Evolutionary conservation across 1,140 invertebrate genomes (phyloP), one percentile per base, ranked within the genome.

Genomic region (Dreissena rostriformis): DNA sequence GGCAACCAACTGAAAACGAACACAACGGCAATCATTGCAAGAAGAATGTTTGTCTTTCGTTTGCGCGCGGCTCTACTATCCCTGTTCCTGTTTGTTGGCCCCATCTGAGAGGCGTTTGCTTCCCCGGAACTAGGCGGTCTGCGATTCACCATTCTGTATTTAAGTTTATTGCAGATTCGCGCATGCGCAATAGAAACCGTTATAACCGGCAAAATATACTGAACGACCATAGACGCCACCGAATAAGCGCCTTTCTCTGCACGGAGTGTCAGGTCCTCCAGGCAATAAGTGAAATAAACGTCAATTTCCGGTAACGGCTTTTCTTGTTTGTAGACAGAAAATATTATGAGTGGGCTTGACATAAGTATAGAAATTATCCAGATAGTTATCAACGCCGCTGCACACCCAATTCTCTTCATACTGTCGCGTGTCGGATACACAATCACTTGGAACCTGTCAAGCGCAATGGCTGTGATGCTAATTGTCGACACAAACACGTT

Each of bases 401-500:
- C 94, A 0, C 96, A 96, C 11, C 96, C 96, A 78, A 96, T 94
- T 78, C n/a, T 95, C 91, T 97, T 96, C 76, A 97, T 94, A 86
- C 95, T 96, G 85, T 96, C 95, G 73, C 96, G 95, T 0, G 97
- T 97, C 49, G 97, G 97, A 91, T 97, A 97, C 0, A 98, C 96
- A 90, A 98, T 98, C 8, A 97, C 95, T 95, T 97, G 95, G 81
- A 93, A 95, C 53, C 95, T 95, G 93, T 98, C 97, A n/a, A n/a
- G n/a, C n/a, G n/a, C n/a, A 81, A 98, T 98, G 6, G 97, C 97
- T 1, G 97, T 97, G 86, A 98, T 98, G 84, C 97, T 97, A 86
- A 98, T 96, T 15, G 97, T 97, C 0, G 97, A 97, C 0, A 98
- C 97, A 90, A 97, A 98, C 82, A 97, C 97, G 86, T 96, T 97